A percentile compares a stretch with the other conserved stretches of the same genome.
These are phyloP conservation scores for Meloidogyne chitwoodi DNA, from an alignment of 1,140 invertebrate species.

Conservation along the genomic window DNA sequence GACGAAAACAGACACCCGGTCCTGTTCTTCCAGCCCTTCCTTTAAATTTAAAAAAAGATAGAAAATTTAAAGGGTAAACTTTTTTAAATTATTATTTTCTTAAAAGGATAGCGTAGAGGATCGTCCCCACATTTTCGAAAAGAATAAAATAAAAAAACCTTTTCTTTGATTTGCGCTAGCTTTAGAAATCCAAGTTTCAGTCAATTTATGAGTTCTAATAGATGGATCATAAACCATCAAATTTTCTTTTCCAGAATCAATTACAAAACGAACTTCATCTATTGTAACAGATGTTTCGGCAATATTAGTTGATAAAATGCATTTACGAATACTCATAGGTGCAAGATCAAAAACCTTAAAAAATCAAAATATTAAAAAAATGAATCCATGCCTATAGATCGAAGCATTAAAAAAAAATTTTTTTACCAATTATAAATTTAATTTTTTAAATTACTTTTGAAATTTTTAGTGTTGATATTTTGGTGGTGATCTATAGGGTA, in stretches of 20 bases:
- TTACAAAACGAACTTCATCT: slow-evolving; percentile 93
- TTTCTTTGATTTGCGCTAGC: slow-evolving; percentile 94
- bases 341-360: slow-evolving; percentile 81
- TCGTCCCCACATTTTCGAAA: no score
- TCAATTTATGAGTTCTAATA: slow-evolving; percentile 49
- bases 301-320: slow-evolving; percentile 97
- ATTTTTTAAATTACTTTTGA: no score
- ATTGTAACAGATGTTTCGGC: slow-evolving; percentile 98
- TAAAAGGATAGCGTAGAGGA: no score
- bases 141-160: slow-evolving; percentile 64
- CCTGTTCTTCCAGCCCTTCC: slow-evolving; percentile 68
- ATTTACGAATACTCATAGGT: slow-evolving; percentile 89
- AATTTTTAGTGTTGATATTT: no score
- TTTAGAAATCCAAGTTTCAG: slow-evolving; percentile 83
- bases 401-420: no score
- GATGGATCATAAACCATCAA: slow-evolving; percentile 51
- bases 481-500: no score
- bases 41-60: slow-evolving; percentile 60
- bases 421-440: no score
- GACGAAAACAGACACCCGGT: slow-evolving; percentile 68
- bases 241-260: slow-evolving; percentile 74
- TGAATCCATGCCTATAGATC: no score
- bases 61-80: neutral
- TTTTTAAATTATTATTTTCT: no score
- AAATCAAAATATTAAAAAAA: neutral